These are phyloP conservation scores for Phenganax marumi DNA, from an alignment of 92 coral and sea anemone species.

Conservation along the genomic window DNA sequence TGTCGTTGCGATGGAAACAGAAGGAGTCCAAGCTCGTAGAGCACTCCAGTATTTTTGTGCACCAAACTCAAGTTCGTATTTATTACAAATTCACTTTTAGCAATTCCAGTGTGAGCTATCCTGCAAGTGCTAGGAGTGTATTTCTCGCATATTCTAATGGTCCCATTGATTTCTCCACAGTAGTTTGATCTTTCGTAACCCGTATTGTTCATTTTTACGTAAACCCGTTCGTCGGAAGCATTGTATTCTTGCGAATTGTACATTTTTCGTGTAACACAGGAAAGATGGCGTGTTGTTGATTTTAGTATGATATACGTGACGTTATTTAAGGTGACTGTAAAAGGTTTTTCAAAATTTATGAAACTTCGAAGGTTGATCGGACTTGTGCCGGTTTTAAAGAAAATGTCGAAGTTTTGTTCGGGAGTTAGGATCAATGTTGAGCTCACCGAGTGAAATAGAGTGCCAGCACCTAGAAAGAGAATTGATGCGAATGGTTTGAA, in stretches of 20 bases:
- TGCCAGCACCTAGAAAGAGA: neutral
- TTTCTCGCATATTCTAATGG: neutral
- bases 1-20: constrained; percentile 93
- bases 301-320: no score
- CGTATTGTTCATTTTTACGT: neutral
- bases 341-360: no score
- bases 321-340: no score
- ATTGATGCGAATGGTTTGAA: neutral
- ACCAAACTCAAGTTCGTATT: neutral
- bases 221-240: neutral
- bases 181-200: neutral
- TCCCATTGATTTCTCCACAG: neutral
- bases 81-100: neutral
- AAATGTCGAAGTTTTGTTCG: constrained; percentile 9
- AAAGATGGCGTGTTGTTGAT: no score
- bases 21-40: constrained; percentile 46
- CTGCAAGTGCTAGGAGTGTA: neutral
- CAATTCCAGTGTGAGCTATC: neutral
- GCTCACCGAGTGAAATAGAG: neutral
- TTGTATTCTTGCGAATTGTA: no score
- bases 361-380: no score
- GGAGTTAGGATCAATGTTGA: constrained; percentile 8
- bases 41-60: neutral
- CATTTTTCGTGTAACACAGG: no score
- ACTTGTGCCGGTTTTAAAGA: no score